phyloP scores from a whole-genome alignment of 1,140 invertebrate species.

The Palaemon carinicauda region DNA sequence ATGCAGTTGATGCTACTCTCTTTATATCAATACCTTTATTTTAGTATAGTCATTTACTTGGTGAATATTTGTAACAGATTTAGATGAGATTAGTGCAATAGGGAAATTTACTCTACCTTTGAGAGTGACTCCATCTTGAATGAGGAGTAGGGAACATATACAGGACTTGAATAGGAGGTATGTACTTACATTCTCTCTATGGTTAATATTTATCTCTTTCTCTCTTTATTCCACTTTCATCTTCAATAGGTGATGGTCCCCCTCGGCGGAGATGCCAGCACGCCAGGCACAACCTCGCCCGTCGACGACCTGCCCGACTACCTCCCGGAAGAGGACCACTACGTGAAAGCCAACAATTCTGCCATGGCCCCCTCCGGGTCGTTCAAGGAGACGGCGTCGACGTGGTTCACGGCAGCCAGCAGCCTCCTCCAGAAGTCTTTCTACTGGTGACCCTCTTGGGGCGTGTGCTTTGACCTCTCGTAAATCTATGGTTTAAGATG shows the following conservation, averaged over 20 bases:
- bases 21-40: too few species aligned
- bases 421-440: constrained; percentile 60
- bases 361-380: constrained; percentile 58
- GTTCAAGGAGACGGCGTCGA: constrained; percentile 57
- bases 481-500: too few species aligned
- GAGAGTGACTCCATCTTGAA: too few species aligned
- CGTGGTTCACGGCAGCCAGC: constrained; percentile 57
- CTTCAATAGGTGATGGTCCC: constrained; percentile 8
- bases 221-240: neutral
- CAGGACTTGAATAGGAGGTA: too few species aligned
- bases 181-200: too few species aligned
- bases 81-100: too few species aligned
- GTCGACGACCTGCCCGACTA: constrained; percentile 60
- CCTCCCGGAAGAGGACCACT: constrained; percentile 50
- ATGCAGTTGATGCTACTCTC: too few species aligned
- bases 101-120: too few species aligned
- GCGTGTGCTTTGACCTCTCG: too few species aligned
- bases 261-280: neutral
- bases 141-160: too few species aligned
- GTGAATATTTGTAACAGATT: too few species aligned
- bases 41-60: too few species aligned
- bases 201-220: neutral
- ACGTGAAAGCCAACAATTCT: constrained; percentile 34
- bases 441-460: constrained; percentile 57
- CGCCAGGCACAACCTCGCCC: constrained; percentile 6